Base-by-base conservation (phyloP, 1,140 invertebrate genomes). In the Ostrea edulis region DNA sequence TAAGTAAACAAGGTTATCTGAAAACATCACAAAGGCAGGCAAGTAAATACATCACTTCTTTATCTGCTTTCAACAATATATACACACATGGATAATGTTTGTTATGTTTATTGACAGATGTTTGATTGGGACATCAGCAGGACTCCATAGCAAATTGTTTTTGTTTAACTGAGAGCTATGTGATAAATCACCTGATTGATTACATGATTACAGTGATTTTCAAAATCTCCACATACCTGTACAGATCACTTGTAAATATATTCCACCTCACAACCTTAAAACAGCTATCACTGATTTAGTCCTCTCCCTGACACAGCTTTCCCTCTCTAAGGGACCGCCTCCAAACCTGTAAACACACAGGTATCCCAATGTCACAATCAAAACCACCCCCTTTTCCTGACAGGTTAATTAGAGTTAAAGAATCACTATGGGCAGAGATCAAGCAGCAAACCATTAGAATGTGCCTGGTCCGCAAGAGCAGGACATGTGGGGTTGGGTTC, bases 281-380 rank as follows among this genome's bases (percentile, higher is more conserved):
- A 17, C 25, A 77, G 29, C 25, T 29, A 77, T 44, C 68, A 29
- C 8, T 8, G 14, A 25, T 25, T 35, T 11, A 22, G 14, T 20
- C 12, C 22, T 35, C 25, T 25, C 25, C 68, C 29, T 77, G 68
- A 11, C 25, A 77, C 29, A 71, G 7, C 7, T 29, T 22, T 14
- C 25, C 29, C 22, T 68, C 25, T 9, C 65, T 77, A 35, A 35
- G 22, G 68, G 68, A 35, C 68, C 68, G 17, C 68, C 25, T 77
- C 68, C 22, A 77, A 77, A 77, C 25, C 68, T 35, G 29, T 8
- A 77, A 77, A 77, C 12, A 77, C 68, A 77, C 25, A 62, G n/a
- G 55, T 20, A n/a, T 62, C 12, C 8, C 55, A 62, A 2, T 77
- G 68, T 77, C 25, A 77, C 9, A 62, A 22, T 77, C 58, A 62